phyloP scores from a whole-genome alignment of 2,888 invertebrate genomes.

The Pogonocherus hispidulus region DNA sequence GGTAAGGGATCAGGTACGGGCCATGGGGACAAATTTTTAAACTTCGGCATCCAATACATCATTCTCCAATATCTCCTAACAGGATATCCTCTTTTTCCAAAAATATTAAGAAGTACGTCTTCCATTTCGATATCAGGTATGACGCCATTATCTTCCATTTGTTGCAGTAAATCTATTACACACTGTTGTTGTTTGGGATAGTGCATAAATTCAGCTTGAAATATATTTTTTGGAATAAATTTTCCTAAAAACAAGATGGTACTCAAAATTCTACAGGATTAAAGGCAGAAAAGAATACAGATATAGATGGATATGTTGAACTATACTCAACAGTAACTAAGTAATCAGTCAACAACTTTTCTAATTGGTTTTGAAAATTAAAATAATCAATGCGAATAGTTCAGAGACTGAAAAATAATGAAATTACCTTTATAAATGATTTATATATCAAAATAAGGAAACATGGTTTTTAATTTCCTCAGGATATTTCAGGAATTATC shows the following conservation, averaged over 20 bases:
- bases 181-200: slow-evolving; percentile 97
- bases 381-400: too few species aligned
- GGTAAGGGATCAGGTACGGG: slow-evolving; percentile 84
- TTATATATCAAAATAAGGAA: too few species aligned
- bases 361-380: too few species aligned
- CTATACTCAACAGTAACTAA: too few species aligned
- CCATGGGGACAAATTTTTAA: slow-evolving; percentile 92
- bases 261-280: too few species aligned
- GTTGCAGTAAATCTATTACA: slow-evolving; percentile 88
- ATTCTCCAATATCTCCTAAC: slow-evolving; percentile 83
- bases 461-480: too few species aligned
- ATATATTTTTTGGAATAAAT: slow-evolving; percentile 85
- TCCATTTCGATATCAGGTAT: slow-evolving; percentile 94
- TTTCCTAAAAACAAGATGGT: slow-evolving; percentile 68
- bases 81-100: slow-evolving; percentile 83
- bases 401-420: too few species aligned
- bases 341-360: too few species aligned
- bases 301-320: too few species aligned
- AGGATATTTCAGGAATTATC: too few species aligned
- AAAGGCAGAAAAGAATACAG: too few species aligned
- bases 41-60: slow-evolving; percentile 96
- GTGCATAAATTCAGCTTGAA: slow-evolving; percentile 92
- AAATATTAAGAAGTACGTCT: slow-evolving; percentile 84
- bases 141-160: slow-evolving; percentile 94
- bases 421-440: too few species aligned